Evolutionary conservation across 37 sponge, comb jelly and placozoan genomes (phyloP), one percentile per base, ranked within the genome.

Genomic region (Beroe forskalii): DNA sequence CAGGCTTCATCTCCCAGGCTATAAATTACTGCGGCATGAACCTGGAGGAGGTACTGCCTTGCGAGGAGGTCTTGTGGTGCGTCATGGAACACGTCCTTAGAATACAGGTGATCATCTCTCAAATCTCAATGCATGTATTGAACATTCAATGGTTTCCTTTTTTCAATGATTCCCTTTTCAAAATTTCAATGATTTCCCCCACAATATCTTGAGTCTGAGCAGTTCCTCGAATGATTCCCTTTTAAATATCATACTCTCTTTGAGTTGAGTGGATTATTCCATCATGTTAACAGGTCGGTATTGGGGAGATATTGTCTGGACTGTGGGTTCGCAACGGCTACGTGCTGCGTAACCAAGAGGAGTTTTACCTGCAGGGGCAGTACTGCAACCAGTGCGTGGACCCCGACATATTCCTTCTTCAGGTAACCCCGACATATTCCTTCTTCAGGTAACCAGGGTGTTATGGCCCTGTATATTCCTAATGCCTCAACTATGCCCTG

Each of bases 21-120:
- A 72, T 72, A 4, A 72, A 72, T 20, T 72, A 72, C 40, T 72
- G 75, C 40, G 75, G 75, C 38, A 72, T 72, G 75, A 72, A 6
- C 33, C 75, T 72, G 37, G 75, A 72, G 75, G 75, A 72, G 39
- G 75, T 72, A 39, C 75, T 72, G 33, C 75, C 75, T 8, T 35
- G 75, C 33, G 75, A 72, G 39, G 75, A 72, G 9, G 40, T 72
- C 22, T 36, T 72, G 75, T 72, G 75, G 75, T 72, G 75, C 22
- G 75, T 72, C 14, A 72, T 72, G 75, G 75, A 72, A 32, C 75
- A 72, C 33, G 75, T 72, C 39, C 75, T 72, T 8, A 72, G 75
- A 72, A 72, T 72, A 22, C 75, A 72, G 75, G 75, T 66, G 20
- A 14, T n/a, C 28, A 25, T 66, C 60, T n/a, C n/a, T n/a, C n/a